Conservation (phyloP, 2,888 invertebrate species). For the Agrochola lota region DNA sequence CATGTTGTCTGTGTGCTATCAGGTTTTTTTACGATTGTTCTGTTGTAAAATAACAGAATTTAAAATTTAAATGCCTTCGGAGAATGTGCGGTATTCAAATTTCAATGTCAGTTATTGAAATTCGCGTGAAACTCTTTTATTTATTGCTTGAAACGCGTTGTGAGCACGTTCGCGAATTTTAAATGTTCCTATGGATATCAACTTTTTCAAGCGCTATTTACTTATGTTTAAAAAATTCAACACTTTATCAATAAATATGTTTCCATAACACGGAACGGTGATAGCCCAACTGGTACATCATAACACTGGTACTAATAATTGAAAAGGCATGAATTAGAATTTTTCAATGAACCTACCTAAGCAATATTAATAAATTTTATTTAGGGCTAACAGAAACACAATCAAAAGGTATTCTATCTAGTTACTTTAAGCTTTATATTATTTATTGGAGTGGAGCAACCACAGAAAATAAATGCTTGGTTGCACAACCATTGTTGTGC, state of each 20-base stretch:
- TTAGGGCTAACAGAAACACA: not conserved
- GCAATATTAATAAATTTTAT: not conserved
- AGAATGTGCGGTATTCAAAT: slow-evolving; percentile 24
- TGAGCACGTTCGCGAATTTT: slow-evolving; percentile 6
- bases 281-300: not conserved
- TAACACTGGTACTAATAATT: not conserved
- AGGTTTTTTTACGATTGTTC: slow-evolving; percentile 22
- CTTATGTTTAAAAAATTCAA: not conserved
- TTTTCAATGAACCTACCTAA: not conserved
- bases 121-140: slow-evolving; percentile 22
- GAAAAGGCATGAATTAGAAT: not conserved
- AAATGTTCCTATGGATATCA: not conserved
- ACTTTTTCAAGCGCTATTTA: not conserved
- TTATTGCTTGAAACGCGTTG: slow-evolving; percentile 19
- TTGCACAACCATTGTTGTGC: not conserved
- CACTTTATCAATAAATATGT: not conserved
- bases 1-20: slow-evolving; percentile 18
- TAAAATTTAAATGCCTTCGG: slow-evolving; percentile 30
- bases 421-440: not conserved
- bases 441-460: not conserved
- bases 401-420: not conserved
- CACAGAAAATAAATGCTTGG: not conserved
- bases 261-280: not conserved
- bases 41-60: slow-evolving; percentile 40
- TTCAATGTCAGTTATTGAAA: slow-evolving; percentile 35